phyloP scores from a whole-genome alignment of 2,113 vertebrate genomes.

The Alligator sinensis region DNA sequence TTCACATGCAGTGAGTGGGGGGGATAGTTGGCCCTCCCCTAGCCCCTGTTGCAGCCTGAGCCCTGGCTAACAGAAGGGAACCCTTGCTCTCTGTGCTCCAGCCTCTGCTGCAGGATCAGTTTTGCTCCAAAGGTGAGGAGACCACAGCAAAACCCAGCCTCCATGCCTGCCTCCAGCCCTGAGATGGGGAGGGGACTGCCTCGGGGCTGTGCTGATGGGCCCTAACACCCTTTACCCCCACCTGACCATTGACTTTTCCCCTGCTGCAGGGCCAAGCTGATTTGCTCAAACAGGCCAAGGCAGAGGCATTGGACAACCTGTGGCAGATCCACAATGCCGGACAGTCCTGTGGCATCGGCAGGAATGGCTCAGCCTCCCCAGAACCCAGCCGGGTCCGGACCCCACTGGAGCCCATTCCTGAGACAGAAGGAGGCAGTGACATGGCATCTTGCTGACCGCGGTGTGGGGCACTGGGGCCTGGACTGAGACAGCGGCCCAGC shows the following conservation, averaged over 20 bases:
- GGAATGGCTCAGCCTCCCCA: constrained; percentile 82
- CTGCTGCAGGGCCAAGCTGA: constrained; percentile 88
- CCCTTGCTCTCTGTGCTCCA: too few species aligned
- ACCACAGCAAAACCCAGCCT: neutral
- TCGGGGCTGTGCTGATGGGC: neutral
- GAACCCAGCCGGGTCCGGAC: constrained; percentile 58
- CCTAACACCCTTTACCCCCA: neutral
- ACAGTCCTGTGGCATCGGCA: constrained; percentile 89
- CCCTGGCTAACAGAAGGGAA: too few species aligned
- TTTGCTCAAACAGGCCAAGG: constrained; percentile 91
- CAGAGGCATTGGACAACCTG: constrained; percentile 87
- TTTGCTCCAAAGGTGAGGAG: neutral
- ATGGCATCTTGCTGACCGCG: constrained; percentile 80
- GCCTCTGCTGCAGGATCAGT: neutral
- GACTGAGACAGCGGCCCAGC: neutral
- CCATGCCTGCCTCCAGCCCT: neutral
- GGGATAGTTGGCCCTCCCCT: too few species aligned
- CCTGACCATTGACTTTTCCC: neutral
- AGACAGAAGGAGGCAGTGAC: constrained; percentile 77
- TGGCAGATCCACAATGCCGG: constrained; percentile 93
- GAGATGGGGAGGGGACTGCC: neutral
- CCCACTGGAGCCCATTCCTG: constrained; percentile 78
- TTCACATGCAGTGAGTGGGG: too few species aligned
- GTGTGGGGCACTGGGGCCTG: neutral
- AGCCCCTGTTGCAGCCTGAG: too few species aligned